phyloP scores from a whole-genome alignment of 1,140 invertebrate species.

The Cherax quadricarinatus region DNA sequence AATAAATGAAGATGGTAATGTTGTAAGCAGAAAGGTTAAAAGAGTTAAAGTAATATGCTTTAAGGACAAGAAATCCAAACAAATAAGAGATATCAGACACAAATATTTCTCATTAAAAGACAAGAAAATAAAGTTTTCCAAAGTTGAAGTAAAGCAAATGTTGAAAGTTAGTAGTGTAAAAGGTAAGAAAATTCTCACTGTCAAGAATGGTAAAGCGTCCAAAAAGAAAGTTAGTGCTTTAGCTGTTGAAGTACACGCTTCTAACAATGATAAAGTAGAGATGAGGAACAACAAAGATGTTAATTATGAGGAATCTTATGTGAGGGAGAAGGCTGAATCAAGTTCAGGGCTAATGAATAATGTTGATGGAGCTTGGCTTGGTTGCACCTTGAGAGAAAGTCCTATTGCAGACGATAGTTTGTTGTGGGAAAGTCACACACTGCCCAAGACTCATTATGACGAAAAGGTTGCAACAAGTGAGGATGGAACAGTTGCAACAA shows the following conservation, averaged over 20 bases:
- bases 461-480: background rate
- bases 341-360: background rate
- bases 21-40: background rate
- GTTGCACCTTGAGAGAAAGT: background rate
- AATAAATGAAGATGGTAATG: background rate
- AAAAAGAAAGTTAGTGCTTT: background rate
- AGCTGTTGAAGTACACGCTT: background rate
- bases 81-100: background rate
- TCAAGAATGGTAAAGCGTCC: background rate
- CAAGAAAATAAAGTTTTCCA: background rate
- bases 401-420: background rate
- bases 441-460: background rate
- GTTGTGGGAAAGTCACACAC: background rate
- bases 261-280: background rate
- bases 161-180: background rate
- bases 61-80: background rate
- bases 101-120: background rate
- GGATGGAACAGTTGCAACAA: background rate
- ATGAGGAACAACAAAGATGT: background rate
- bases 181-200: background rate
- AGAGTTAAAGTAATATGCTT: background rate
- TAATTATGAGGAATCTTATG: background rate
- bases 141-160: background rate
- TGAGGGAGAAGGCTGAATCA: background rate
- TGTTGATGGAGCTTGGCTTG: background rate